Percentiles rank a stretch among this genome's conserved stretches.
Evolutionary conservation across 2,797 vertebrate genomes (phyloP).

Genomic region (Furcifer pardalis): DNA sequence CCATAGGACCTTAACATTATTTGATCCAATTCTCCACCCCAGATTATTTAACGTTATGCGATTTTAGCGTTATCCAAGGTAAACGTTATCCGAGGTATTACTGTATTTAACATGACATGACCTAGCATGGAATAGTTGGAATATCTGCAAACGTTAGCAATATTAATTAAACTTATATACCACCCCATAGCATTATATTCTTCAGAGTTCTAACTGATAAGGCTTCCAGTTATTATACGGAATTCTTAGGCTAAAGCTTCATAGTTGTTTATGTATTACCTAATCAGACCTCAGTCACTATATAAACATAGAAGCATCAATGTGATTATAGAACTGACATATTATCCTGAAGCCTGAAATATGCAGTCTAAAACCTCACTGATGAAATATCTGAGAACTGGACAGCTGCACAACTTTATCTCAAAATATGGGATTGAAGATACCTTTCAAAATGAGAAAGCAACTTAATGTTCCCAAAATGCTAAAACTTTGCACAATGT

Average conservation of each 20-base stretch:
- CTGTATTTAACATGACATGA: neutral
- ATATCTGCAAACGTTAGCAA: neutral
- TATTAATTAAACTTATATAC: too few relatives aligned
- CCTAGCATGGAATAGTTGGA: neutral
- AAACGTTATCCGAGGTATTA: too few relatives aligned
- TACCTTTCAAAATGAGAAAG: neutral
- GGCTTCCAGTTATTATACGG: neutral
- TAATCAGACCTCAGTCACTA: neutral
- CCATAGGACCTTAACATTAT: too few relatives aligned
- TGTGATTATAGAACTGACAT: neutral
- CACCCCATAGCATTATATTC: too few relatives aligned
- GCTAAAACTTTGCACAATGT: neutral
- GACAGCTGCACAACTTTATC: neutral
- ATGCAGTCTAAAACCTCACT: neutral
- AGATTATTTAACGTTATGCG: too few relatives aligned
- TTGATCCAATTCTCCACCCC: too few relatives aligned
- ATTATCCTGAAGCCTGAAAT: neutral
- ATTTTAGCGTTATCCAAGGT: too few relatives aligned
- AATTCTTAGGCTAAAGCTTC: neutral
- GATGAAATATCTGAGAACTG: neutral
- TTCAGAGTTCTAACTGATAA: neutral
- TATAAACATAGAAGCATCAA: neutral
- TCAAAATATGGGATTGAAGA: neutral
- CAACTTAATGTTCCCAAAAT: neutral
- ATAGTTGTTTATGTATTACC: neutral